A percentile compares a stretch with the other conserved stretches of the same genome.
Conservation (phyloP, 2,113 vertebrate species). For the Macrotus californicus region DNA sequence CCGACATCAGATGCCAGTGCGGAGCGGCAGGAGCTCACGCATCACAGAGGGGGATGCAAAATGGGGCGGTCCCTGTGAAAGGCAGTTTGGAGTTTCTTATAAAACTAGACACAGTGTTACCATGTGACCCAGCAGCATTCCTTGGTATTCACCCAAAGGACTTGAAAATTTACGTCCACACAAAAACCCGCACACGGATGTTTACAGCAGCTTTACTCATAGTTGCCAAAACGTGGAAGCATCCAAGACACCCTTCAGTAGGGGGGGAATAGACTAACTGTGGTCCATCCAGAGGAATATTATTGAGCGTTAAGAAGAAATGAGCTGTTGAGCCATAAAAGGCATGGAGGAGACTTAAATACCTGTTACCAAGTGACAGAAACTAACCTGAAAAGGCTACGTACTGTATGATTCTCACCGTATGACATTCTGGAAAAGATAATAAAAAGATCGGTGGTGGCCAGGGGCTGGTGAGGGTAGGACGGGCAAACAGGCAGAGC, state of each 20-base stretch:
- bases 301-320: background rate
- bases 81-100: no score
- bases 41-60: background rate
- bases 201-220: no score
- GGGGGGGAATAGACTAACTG: background rate
- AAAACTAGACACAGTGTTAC: background rate
- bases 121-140: background rate
- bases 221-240: no score
- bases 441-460: background rate
- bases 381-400: background rate
- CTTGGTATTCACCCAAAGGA: background rate
- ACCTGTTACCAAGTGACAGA: background rate
- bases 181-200: no score
- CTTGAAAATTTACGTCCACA: no score
- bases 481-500: no score
- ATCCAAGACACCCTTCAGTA: background rate
- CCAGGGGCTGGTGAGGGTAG: background rate
- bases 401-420: background rate
- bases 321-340: background rate
- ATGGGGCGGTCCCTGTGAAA: background rate
- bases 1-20: background rate
- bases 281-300: background rate
- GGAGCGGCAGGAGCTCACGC: rapidly evolving
- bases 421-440: background rate
- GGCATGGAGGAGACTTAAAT: background rate